Conservation (phyloP, 2,113 vertebrate species). For the Zingel zingel region DNA sequence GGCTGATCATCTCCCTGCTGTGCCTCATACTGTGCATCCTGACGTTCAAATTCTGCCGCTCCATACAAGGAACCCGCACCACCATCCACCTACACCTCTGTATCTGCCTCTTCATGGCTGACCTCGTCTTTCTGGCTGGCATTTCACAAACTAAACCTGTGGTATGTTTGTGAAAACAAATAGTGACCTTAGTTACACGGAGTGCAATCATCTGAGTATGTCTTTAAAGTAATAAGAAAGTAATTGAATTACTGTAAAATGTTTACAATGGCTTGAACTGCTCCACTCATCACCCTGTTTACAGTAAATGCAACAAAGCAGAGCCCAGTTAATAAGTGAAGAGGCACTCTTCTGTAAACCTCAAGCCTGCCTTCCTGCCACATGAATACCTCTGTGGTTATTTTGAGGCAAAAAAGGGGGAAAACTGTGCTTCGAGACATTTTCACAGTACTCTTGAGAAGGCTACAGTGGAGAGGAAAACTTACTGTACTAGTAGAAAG, state of each 20-base stretch:
- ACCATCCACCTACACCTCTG: conserved; percentile 92
- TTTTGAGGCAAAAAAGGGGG: background rate
- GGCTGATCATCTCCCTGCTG: conserved; percentile 86
- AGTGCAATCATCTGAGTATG: background rate
- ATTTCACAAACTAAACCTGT: conserved; percentile 75
- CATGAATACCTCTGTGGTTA: background rate
- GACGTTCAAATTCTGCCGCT: conserved; percentile 88
- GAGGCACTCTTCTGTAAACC: background rate
- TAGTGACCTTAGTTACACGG: background rate
- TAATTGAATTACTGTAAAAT: background rate
- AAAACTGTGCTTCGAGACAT: background rate
- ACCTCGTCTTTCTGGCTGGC: conserved; percentile 87
- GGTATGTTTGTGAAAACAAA: conserved; percentile 60
- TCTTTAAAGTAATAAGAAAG: background rate
- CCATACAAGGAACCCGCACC: conserved; percentile 89
- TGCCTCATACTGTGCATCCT: conserved; percentile 87
- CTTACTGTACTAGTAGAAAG: background rate
- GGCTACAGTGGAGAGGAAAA: background rate
- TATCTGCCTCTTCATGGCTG: conserved; percentile 88
- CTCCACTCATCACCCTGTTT: conserved; percentile 1
- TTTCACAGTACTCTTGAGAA: background rate
- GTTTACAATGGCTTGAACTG: background rate
- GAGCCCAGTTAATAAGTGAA: background rate
- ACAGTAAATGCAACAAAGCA: background rate
- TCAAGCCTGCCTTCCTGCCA: background rate